Percentiles rank a stretch among this genome's conserved stretches.
phyloP scores from a whole-genome alignment of 2,888 invertebrate genomes.

The Cataglyphis albicans region DNA sequence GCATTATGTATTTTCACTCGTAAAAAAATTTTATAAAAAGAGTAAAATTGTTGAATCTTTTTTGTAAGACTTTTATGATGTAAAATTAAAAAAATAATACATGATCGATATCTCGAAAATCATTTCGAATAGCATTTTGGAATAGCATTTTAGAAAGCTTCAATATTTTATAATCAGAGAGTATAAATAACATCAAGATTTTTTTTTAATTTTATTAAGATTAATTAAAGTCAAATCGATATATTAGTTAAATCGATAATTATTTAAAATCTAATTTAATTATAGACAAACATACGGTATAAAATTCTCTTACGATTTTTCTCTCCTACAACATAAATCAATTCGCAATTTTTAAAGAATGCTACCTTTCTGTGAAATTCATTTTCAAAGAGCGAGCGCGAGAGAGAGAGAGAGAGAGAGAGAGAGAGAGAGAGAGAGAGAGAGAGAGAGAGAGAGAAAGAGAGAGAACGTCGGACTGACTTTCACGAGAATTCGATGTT shows the following conservation, averaged over 20 bases:
- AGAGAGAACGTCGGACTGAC: not conserved
- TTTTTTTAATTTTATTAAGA: not conserved
- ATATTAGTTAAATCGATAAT: not conserved
- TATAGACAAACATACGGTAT: not conserved
- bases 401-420: not conserved
- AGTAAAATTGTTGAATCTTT: not conserved
- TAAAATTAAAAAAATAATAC: not conserved
- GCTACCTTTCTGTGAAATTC: too few relatives aligned
- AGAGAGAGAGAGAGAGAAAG: not conserved
- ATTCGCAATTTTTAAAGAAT: not conserved
- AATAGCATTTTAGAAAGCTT: not conserved
- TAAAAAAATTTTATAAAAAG: not conserved
- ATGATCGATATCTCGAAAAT: not conserved
- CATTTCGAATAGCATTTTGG: not conserved
- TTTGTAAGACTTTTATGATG: not conserved
- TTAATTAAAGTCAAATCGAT: not conserved
- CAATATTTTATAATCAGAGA: too few relatives aligned
- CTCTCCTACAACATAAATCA: not conserved
- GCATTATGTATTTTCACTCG: not conserved
- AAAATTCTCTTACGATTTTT: not conserved
- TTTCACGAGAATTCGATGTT: slow-evolving; percentile 47
- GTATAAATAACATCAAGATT: not conserved
- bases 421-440: not conserved
- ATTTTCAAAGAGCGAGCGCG: not conserved
- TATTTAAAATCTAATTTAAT: not conserved